Evolutionary conservation across 1,140 invertebrate genomes (phyloP), one percentile per base, ranked within the genome.

Genomic region (Nephotettix cincticeps): DNA sequence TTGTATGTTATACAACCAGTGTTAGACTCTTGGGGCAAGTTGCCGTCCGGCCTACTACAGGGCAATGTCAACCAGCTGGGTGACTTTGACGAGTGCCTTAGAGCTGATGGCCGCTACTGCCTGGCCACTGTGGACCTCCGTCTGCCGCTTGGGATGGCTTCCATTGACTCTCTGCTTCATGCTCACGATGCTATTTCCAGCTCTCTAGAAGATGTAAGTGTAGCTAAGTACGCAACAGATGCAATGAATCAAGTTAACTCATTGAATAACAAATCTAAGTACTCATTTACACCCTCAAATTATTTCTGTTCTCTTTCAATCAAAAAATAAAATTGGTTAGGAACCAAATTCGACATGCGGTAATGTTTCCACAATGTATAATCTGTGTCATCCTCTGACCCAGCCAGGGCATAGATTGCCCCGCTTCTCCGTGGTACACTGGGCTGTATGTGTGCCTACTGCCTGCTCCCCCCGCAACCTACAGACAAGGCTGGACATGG

Each of bases 381-480:
- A n/a, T n/a, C n/a, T n/a, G n/a, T n/a, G n/a, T n/a, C n/a, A n/a
- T n/a, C n/a, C n/a, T 54, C 9, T 32, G 36, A 64, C 68, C 9
- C 78, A 90, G 89, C 85, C 88, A 73, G 86, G 86, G 78, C 88
- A 91, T 80, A 89, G 90, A 79, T 82, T 89, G 77, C 88, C 89
- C 68, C 85, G 85, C 76, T 90, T 89, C 77, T 87, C 87, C 9
- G 86, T 88, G 54, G 78, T 88, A 45, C 88, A 88, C 71, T 90
- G 89, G 89, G 90, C 86, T 9, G 75, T 90, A 4, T 91, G 90
- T 73, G 79, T 90, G 43, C 90, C 90, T 0, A 81, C 86, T 11
- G 82, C 84, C 0, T 91, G 90, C 76, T 81, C 83, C 9, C 14
- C 68, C 0, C 11, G 4, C 1, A 28, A 69, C n/a, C 1, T 69